Base-by-base conservation (phyloP, 2,888 invertebrate genomes). In the Scaptomyza polygonia region DNA sequence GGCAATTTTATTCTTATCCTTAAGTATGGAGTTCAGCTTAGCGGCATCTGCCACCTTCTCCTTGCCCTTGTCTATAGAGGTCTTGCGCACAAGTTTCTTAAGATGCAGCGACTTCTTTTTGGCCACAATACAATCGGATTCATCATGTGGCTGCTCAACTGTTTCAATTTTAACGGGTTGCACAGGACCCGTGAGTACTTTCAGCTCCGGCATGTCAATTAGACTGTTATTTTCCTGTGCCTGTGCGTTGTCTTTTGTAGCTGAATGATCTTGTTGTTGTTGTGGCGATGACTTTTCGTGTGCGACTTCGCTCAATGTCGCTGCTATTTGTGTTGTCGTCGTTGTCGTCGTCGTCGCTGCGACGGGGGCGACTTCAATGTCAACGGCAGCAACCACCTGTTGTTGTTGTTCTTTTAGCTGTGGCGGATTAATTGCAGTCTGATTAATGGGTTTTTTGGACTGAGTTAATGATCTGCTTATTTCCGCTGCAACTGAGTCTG, bases 181-280 rank as follows among this genome's bases (percentile, higher is more conserved):
- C 65, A 88, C 88, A 32, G 89, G 89, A 6, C 84, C 86, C 48
- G 87, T 59, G n/a, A 82, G 65, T 71, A 88, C 77, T 83, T 90
- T 79, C 76, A 86, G 72, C 83, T 90, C 90, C 64, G 90, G 90
- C 90, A 90, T 90, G 58, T 42, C 53, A 58, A 49, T 69, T 71
- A 80, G 70, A 85, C 88, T 85, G 80, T 74, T 58, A 52, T 53
- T 56, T 27, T 63, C 16, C 49, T 63, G 65, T 61, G 68, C 65
- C 61, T 72, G 70, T 66, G 71, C 86, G 65, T 68, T 66, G 72
- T 70, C 83, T 84, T 84, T 84, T 84, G 84, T 84, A 85, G 85
- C 71, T 52, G 45, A 64, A 48, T n/a, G 18, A n/a, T 40, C 62
- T 51, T 44, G 48, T 16, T 67, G 57, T 27, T 72, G 68, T 21